Conservation (phyloP, 1,140 invertebrate species). For the Lordiphosa collinella region DNA sequence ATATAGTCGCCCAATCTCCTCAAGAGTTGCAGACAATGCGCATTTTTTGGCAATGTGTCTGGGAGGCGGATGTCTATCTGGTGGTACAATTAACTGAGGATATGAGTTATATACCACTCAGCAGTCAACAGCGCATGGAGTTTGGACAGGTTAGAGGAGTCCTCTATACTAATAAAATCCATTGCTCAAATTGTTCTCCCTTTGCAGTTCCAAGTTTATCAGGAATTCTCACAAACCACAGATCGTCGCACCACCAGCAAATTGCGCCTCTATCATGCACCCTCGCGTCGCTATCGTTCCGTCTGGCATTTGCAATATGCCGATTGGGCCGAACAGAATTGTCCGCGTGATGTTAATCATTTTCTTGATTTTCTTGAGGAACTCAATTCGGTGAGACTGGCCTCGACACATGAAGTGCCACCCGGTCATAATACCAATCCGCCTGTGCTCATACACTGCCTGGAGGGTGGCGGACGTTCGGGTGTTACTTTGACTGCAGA, state of each 20-base stretch:
- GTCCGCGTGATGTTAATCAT: constrained; percentile 84
- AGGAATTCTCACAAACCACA: constrained; percentile 83
- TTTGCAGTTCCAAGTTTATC: constrained; percentile 85
- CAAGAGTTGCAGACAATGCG: constrained; percentile 65
- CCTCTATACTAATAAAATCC: not conserved
- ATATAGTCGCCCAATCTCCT: constrained; percentile 91
- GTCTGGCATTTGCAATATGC: constrained; percentile 92
- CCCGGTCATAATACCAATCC: constrained; percentile 85
- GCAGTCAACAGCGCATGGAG: constrained; percentile 80
- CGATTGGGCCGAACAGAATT: constrained; percentile 87
- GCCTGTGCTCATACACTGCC: constrained; percentile 86
- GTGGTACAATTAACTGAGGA: constrained; percentile 87
- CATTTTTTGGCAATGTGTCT: constrained; percentile 93
- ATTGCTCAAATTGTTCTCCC: not conserved
- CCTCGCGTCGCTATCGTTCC: constrained; percentile 82
- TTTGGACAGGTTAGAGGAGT: constrained; percentile 81
- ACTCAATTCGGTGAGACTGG: constrained; percentile 88
- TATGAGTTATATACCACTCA: constrained; percentile 83
- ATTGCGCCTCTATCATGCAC: constrained; percentile 81
- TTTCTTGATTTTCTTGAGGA: constrained; percentile 92
- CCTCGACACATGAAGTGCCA: constrained; percentile 85
- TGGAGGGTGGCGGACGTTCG: constrained; percentile 85
- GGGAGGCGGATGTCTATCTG: constrained; percentile 90
- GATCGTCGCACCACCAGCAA: constrained; percentile 83
- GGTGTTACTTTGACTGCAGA: constrained; percentile 90